These are phyloP conservation scores for Pseudomugil gertrudae DNA, from an alignment of 2,797 vertebrate genomes.

Conservation along the genomic window DNA sequence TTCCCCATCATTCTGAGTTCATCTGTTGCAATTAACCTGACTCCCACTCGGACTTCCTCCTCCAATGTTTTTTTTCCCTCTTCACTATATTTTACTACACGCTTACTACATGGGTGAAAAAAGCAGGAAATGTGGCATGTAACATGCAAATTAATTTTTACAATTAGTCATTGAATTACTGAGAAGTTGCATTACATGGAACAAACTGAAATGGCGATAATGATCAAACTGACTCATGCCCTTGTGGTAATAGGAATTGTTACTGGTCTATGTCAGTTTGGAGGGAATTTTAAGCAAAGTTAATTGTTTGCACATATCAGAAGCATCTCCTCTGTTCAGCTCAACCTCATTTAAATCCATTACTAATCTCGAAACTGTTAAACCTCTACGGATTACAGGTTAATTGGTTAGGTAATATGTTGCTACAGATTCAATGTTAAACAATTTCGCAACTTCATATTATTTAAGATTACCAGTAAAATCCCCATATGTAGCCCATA, in stretches of 20 bases:
- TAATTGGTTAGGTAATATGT: constrained; percentile 24
- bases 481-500: background rate
- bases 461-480: constrained; percentile 5
- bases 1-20: background rate
- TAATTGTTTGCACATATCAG: background rate
- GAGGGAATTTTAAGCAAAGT: background rate
- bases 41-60: constrained; percentile 2
- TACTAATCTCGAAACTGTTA: background rate
- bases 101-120: background rate
- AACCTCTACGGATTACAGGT: constrained; percentile 17
- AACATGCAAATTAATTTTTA: constrained; percentile 7
- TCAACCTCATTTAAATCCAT: background rate
- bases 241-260: constrained; percentile 15
- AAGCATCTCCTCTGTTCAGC: background rate
- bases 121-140: background rate
- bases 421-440: constrained; percentile 3
- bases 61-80: constrained; percentile 3
- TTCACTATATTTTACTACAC: constrained; percentile 2
- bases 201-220: constrained; percentile 21
- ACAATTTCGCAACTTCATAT: background rate
- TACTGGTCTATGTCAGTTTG: too few species aligned
- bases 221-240: constrained; percentile 19
- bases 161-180: constrained; percentile 19
- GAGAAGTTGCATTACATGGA: constrained; percentile 11
- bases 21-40: constrained; percentile 26